These are phyloP conservation scores for Galbula dea DNA, from an alignment of 2,113 vertebrate species.

Conservation along the genomic window DNA sequence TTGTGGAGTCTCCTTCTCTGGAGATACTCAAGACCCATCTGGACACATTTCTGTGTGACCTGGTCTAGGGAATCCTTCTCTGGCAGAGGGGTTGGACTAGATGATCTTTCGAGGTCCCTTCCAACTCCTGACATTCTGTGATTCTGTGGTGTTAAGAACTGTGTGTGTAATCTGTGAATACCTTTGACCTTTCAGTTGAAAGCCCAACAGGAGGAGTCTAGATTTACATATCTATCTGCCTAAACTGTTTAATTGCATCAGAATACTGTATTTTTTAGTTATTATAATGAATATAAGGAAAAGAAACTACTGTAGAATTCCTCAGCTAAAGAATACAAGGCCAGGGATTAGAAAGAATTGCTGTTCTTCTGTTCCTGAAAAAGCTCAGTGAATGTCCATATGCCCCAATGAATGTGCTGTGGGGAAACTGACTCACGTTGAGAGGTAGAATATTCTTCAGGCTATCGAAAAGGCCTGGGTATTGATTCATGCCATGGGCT, in stretches of 20 bases:
- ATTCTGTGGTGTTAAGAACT: too few species aligned
- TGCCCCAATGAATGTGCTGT: not conserved
- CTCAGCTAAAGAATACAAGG: not conserved
- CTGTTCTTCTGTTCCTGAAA: not conserved
- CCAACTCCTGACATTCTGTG: too few species aligned
- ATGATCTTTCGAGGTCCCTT: too few species aligned
- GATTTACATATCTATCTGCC: not conserved
- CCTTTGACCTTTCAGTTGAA: not conserved
- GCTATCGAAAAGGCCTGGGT: not conserved
- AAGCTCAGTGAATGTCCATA: not conserved
- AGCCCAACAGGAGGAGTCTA: not conserved
- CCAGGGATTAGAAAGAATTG: not conserved
- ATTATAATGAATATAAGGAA: not conserved
- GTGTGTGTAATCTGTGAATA: not conserved
- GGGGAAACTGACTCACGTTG: not conserved
- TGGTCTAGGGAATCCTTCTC: too few species aligned
- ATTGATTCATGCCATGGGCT: not conserved
- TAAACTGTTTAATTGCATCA: not conserved
- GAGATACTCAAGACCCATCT: too few species aligned
- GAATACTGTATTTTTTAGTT: not conserved
- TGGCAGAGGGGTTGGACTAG: too few species aligned
- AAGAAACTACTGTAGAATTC: not conserved
- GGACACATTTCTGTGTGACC: too few species aligned
- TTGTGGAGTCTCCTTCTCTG: too few species aligned
- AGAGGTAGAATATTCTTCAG: not conserved